Evolutionary conservation across 2,113 vertebrate genomes (phyloP), one percentile per base, ranked within the genome.

Genomic region (Urocitellus parryii): DNA sequence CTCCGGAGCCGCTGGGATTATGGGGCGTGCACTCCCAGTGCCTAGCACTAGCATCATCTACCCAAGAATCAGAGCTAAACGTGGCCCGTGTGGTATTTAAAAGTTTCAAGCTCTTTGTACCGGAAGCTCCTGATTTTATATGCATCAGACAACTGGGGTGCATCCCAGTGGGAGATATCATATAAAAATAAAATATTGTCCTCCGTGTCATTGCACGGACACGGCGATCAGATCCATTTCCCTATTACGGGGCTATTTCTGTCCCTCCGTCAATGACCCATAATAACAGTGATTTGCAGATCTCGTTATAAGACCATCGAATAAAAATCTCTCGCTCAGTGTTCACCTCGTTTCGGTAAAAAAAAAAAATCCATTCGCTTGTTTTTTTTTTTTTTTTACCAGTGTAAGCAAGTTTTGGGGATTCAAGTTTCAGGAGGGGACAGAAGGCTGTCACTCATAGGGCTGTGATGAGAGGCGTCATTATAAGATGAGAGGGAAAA

Each of bases 211-310:
- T 10, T 25, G 56, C 70, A 32, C 5, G n/a, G 25, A 39, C 74
- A 63, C 5, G 56, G n/a, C 58, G 48, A 80, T 16, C 17, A 56
- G 39, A 91, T 68, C 78, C 72, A 76, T 85, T 81, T 84, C 48
- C 20, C 16, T 22, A 76, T 93, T 29, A 68, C 2, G 14, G 34
- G 34, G 90, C 70, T 68, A 79, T 88, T 93, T 53, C 81, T 32
- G 63, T 20, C 39, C 68, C 67, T n/a, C 29, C 27, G 90, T 8
- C 34, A 84, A 93, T 95, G 87, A 68, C 88, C 77, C 65, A 9
- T 91, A 88, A 48, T 88, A 74, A 93, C 24, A 20, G 78, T 96
- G 93, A 93, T 88, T 95, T 96, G 87, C 88, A 27, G 93, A 70
- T 74, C 87, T 85, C 79, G 65, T 67, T 91, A 67, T 88, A 88